phyloP scores from a whole-genome alignment of 2,113 vertebrate genomes.

The Lota lota region DNA sequence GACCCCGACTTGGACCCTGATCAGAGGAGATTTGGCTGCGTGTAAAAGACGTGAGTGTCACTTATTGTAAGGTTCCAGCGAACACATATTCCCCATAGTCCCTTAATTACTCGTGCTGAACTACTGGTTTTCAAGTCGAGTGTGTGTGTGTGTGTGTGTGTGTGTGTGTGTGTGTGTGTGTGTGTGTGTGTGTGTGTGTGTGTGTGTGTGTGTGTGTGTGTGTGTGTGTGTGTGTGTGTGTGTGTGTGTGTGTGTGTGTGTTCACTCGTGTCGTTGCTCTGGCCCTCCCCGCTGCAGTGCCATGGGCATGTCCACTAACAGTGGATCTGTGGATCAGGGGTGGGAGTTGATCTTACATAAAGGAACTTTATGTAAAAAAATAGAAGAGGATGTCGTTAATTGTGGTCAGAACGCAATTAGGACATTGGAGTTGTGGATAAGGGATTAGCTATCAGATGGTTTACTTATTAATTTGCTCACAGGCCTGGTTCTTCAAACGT shows the following conservation, averaged over 20 bases:
- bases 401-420: slow-evolving; percentile 29
- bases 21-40: slow-evolving; percentile 9
- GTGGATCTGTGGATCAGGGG: not conserved
- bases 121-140: not conserved
- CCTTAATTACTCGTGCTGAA: not conserved
- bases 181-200: not conserved
- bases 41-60: not conserved
- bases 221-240: not conserved
- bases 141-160: not conserved
- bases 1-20: not conserved
- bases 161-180: too few species aligned
- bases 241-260: not conserved
- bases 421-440: slow-evolving; percentile 44
- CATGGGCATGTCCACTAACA: not conserved
- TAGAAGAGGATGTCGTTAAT: not conserved
- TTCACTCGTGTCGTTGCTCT: too few species aligned
- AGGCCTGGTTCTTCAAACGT: slow-evolving; percentile 52
- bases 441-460: slow-evolving; percentile 34
- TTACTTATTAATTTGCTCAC: slow-evolving; percentile 14
- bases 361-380: not conserved
- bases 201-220: not conserved
- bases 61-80: slow-evolving; percentile 12
- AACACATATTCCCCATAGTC: not conserved
- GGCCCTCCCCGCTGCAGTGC: too few species aligned
- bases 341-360: not conserved